Base-by-base conservation (phyloP, 23 tunicate species). In the Clavelina lepadiformis region DNA sequence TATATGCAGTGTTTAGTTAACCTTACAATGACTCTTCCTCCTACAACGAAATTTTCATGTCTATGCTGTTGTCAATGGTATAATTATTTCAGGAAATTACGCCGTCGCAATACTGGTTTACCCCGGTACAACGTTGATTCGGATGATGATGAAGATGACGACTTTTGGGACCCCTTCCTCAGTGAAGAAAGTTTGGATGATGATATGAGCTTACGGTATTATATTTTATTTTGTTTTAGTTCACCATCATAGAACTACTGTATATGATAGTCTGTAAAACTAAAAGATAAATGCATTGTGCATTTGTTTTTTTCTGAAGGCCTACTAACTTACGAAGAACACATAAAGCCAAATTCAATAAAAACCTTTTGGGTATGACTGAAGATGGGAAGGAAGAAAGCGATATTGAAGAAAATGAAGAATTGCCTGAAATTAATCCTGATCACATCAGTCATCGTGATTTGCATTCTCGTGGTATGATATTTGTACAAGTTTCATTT, bases 131-230 rank as follows among this genome's bases (percentile, higher is more conserved):
- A 63, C 21, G 76, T 69, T 38, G 78, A 71, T 11, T 59, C 58
- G 20, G 71, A 61, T 2, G 72, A 65, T 2, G 81, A 82, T 46
- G 76, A 76, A 23, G 56, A 65, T 7, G 68, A 65, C 38, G 74
- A 84, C 18, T 59, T 78, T 46, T 78, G 85, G 95, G 76, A 78
- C 65, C 54, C 82, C 8, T 56, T 78, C 24, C 35, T 62, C 38
- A 56, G 60, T 69, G 93, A 76, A 26, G 75, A 63, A 31, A 46
- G 38, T 30, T 30, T 35, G 56, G 46, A 35, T 58, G 82, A 71
- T 2, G 72, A 69, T 41, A 41, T 8, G 11, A 41, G 11, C 49
- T 15, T 8, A 41, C 49, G 15, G 49, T 15, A 41, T 41, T 15
- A 41, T 41, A 41, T 41, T 15, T 11, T 41, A 41, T 41, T n/a